phyloP scores from a whole-genome alignment of 2,113 vertebrate species.

The Aegotheles bennettii region DNA sequence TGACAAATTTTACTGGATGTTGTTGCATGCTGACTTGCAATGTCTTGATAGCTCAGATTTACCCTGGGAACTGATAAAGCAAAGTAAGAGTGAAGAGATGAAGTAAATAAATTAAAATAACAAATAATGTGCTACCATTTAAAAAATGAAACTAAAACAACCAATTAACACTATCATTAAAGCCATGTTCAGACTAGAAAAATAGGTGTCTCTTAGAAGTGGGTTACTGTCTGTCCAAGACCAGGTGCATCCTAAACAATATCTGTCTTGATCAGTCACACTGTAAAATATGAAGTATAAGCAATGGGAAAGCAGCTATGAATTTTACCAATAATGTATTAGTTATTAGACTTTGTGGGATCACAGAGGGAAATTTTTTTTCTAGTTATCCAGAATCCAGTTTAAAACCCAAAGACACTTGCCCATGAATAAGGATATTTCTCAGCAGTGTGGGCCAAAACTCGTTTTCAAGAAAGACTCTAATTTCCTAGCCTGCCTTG shows the following conservation, averaged over 20 bases:
- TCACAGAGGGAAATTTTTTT: not conserved
- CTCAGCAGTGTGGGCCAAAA: not conserved
- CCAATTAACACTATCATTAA: accelerated
- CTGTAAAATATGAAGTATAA: not conserved
- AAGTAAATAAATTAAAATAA: not conserved
- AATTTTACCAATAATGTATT: not conserved
- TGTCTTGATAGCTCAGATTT: not conserved
- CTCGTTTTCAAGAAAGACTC: not conserved
- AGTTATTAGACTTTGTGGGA: not conserved
- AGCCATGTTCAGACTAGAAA: not conserved
- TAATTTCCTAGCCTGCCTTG: not conserved
- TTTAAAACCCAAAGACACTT: not conserved
- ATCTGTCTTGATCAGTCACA: not conserved
- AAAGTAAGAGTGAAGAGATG: not conserved
- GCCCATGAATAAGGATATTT: not conserved
- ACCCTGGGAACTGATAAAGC: not conserved
- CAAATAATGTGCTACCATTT: not conserved
- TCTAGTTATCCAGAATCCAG: not conserved
- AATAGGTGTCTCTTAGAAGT: not conserved
- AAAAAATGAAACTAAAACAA: not conserved
- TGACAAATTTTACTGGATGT: not conserved
- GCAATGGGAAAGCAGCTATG: not conserved
- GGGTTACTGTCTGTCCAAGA: not conserved
- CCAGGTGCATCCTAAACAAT: not conserved
- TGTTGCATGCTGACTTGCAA: not conserved